Evolutionary conservation across 2,888 invertebrate species (phyloP).

Genomic region (Stenichneumon culpator): DNA sequence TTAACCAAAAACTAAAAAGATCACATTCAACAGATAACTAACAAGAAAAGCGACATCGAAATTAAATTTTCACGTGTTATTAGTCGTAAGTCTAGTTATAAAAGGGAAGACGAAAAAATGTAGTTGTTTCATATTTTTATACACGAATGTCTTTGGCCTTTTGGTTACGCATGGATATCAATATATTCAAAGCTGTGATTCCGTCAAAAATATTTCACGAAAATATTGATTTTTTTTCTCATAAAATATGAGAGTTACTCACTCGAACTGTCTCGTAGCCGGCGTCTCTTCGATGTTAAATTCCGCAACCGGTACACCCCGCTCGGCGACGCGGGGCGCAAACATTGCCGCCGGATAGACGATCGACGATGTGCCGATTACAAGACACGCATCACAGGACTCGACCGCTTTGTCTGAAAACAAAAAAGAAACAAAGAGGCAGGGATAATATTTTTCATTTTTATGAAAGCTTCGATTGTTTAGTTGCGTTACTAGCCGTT

Average conservation of each 20-base stretch:
- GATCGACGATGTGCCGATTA: conserved; percentile 94
- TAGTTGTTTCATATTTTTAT: neutral
- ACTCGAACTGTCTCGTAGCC: conserved; percentile 86
- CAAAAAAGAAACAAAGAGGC: conserved; percentile 38
- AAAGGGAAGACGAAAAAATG: neutral
- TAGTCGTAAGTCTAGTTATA: neutral
- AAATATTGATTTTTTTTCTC: conserved; percentile 33
- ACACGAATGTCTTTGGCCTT: neutral
- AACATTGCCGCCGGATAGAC: conserved; percentile 96
- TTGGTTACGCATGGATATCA: neutral
- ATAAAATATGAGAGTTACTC: conserved; percentile 71
- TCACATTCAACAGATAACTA: neutral
- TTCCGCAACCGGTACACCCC: conserved; percentile 92
- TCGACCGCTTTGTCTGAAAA: conserved; percentile 88
- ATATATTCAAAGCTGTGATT: neutral
- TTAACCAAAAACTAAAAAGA: neutral
- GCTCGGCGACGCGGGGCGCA: conserved; percentile 91
- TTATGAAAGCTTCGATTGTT: neutral
- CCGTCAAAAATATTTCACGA: neutral
- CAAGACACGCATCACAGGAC: conserved; percentile 91
- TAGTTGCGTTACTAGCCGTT: neutral
- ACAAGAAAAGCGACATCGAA: neutral
- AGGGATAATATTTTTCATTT: neutral
- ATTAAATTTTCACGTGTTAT: neutral
- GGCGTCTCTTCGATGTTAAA: conserved; percentile 89